phyloP scores from a whole-genome alignment of 2,888 invertebrate species.

The Magallana nippona region DNA sequence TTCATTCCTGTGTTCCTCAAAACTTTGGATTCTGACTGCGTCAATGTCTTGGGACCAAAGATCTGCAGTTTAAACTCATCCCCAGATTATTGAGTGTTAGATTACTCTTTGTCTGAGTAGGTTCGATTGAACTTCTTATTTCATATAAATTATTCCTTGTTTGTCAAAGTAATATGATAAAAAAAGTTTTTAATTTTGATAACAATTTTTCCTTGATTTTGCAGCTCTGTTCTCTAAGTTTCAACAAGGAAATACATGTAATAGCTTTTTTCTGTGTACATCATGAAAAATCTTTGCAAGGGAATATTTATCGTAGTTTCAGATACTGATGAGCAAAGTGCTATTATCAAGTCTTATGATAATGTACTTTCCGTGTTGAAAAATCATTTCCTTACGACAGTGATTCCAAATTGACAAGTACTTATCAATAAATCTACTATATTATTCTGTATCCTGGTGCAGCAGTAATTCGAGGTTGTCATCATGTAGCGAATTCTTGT shows the following conservation, averaged over 20 bases:
- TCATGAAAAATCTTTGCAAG: neutral
- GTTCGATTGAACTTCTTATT: slow-evolving; percentile 16
- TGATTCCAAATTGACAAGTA: neutral
- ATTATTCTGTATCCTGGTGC: too few species aligned
- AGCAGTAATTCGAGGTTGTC: too few species aligned
- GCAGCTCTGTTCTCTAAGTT: neutral
- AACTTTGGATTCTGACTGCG: neutral
- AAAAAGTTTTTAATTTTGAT: neutral
- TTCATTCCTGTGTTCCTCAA: slow-evolving; percentile 10
- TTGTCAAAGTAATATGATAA: slow-evolving; percentile 8
- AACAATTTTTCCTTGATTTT: neutral
- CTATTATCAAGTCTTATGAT: neutral
- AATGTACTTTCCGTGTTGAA: slow-evolving; percentile 4
- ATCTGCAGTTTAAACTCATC: too few species aligned
- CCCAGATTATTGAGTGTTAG: neutral
- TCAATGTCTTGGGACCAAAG: neutral
- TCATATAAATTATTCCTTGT: slow-evolving; percentile 5
- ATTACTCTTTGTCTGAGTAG: neutral
- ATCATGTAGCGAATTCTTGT: too few species aligned
- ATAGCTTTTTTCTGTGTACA: neutral
- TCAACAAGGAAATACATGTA: neutral
- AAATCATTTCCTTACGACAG: neutral
- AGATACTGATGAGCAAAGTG: slow-evolving; percentile 4
- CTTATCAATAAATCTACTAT: neutral
- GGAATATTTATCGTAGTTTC: neutral